Evolutionary conservation across 2,888 invertebrate genomes (phyloP).

Genomic region (Drosophila eohydei): DNA sequence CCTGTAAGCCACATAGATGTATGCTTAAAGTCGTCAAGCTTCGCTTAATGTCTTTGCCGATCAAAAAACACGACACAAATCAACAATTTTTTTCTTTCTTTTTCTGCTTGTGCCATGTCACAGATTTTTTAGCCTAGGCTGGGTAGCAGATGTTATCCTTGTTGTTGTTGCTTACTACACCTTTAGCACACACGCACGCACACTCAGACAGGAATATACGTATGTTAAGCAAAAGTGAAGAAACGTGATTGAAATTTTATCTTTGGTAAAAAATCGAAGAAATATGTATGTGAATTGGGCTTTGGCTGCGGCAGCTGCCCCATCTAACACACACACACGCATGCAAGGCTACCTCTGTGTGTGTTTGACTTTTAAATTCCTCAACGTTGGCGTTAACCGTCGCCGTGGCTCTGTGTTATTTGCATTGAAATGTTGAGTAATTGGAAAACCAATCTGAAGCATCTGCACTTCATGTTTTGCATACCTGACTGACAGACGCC

Average conservation of each 20-base stretch:
- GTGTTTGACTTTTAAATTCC: slow-evolving; percentile 63
- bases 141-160: slow-evolving; percentile 5
- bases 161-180: slow-evolving; percentile 14
- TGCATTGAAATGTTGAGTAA: slow-evolving; percentile 81
- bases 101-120: slow-evolving; percentile 25
- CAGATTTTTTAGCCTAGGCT: slow-evolving; percentile 23
- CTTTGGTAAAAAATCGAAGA: slow-evolving; percentile 67
- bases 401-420: slow-evolving; percentile 65
- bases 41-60: slow-evolving; percentile 17
- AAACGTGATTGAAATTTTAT: slow-evolving; percentile 81
- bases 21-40: neutral
- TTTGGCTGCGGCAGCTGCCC: slow-evolving; percentile 40
- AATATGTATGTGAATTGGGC: slow-evolving; percentile 58
- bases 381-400: slow-evolving; percentile 71
- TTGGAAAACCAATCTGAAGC: slow-evolving; percentile 80
- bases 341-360: slow-evolving; percentile 6
- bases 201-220: slow-evolving; percentile 8
- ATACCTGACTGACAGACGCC: slow-evolving; percentile 64
- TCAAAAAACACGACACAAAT: slow-evolving; percentile 40
- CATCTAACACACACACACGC: slow-evolving; percentile 17
- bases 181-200: slow-evolving; percentile 21
- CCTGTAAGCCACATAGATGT: neutral
- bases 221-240: slow-evolving; percentile 59
- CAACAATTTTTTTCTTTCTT: slow-evolving; percentile 34
- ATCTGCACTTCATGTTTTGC: slow-evolving; percentile 79